Conservation (phyloP, 2,113 vertebrate genomes). For the Hydropotes inermis region DNA sequence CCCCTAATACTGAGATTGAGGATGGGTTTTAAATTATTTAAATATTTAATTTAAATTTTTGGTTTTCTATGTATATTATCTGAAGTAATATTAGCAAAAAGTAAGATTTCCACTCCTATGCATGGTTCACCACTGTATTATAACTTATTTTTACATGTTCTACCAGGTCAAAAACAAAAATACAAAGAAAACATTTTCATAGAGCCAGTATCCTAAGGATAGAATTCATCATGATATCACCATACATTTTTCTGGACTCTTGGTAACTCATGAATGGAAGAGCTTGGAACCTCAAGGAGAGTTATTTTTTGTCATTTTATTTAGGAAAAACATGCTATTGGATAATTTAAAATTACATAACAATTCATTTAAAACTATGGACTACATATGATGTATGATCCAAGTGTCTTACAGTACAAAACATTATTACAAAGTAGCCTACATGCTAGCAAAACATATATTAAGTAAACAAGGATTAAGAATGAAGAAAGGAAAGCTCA, state of each 20-base stretch:
- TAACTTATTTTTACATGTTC: not conserved
- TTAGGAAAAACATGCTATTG: not conserved
- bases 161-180: not conserved
- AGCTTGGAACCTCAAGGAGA: not conserved
- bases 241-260: not conserved
- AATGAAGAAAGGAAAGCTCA: not conserved
- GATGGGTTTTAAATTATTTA: not conserved
- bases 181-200: not conserved
- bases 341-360: not conserved
- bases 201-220: not conserved
- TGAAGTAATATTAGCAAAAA: slow-evolving; percentile 1
- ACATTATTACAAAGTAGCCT: not conserved
- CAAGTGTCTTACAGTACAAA: not conserved
- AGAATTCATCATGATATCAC: not conserved
- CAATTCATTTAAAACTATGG: not conserved
- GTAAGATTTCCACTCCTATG: not conserved
- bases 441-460: not conserved
- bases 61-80: not conserved
- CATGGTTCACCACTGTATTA: not conserved
- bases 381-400: not conserved
- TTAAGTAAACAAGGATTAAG: not conserved
- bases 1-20: not conserved
- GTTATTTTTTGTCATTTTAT: not conserved
- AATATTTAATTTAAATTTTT: not conserved
- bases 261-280: not conserved